A percentile compares a stretch with the other conserved stretches of the same genome.
Evolutionary conservation across 2,888 invertebrate species (phyloP).

Genomic region (Hecatera dysodea): DNA sequence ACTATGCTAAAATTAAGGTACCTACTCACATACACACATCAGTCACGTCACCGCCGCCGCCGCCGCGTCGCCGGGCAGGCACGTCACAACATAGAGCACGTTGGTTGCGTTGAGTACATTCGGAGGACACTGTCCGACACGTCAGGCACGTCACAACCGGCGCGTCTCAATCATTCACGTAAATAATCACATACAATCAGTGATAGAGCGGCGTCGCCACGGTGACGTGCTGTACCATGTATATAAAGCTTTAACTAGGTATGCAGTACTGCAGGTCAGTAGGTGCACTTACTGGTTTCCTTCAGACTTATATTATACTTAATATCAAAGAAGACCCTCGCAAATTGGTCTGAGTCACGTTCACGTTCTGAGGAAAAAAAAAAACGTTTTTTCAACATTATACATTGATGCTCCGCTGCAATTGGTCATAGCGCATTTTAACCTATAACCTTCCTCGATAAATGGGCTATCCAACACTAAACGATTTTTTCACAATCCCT

Average conservation of each 20-base stretch:
- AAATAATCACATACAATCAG: neutral
- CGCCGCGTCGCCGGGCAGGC: conserved; percentile 2
- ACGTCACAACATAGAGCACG: neutral
- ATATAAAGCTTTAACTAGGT: neutral
- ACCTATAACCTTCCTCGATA: too few relatives aligned
- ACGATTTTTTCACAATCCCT: too few relatives aligned
- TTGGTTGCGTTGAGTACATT: neutral
- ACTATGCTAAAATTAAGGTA: neutral
- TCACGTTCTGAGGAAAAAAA: too few relatives aligned
- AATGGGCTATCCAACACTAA: too few relatives aligned
- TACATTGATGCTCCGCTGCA: too few relatives aligned
- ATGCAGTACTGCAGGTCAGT: neutral
- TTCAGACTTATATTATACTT: too few relatives aligned
- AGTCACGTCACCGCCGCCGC: neutral
- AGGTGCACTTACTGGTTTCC: conserved; percentile 6
- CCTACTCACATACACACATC: neutral
- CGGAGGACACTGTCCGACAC: neutral
- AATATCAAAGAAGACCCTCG: too few relatives aligned
- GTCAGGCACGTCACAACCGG: neutral
- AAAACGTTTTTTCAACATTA: too few relatives aligned
- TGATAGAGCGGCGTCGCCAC: neutral
- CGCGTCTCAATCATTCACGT: neutral
- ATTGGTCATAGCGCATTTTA: too few relatives aligned
- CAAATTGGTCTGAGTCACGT: too few relatives aligned
- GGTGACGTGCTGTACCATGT: neutral